Evolutionary conservation across 2,888 invertebrate species (phyloP).

Genomic region (Drosophila ustulata): DNA sequence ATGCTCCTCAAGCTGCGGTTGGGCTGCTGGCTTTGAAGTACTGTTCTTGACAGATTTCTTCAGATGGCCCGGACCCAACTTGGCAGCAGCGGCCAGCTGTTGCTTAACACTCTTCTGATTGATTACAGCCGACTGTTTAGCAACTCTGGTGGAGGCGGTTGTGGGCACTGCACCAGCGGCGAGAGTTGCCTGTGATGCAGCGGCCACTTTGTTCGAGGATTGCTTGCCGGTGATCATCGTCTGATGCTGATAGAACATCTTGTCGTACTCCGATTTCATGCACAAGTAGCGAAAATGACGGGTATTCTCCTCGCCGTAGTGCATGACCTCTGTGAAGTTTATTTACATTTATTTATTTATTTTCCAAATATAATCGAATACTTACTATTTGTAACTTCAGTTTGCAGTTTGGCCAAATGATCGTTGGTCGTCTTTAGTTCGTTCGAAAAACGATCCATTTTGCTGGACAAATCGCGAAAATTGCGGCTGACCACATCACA

Average conservation of each 20-base stretch:
- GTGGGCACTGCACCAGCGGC: slow-evolving; percentile 5
- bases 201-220: slow-evolving; percentile 31
- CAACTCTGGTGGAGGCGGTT: slow-evolving; percentile 6
- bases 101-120: slow-evolving; percentile 40
- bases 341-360: too few relatives aligned
- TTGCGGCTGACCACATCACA: slow-evolving; percentile 78
- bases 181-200: slow-evolving; percentile 23
- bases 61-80: slow-evolving; percentile 1
- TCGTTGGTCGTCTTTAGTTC: slow-evolving; percentile 75
- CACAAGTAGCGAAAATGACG: slow-evolving; percentile 84
- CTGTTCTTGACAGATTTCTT: slow-evolving; percentile 34
- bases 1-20: slow-evolving; percentile 22
- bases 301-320: slow-evolving; percentile 84
- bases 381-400: slow-evolving; percentile 79
- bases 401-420: slow-evolving; percentile 70
- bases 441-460: slow-evolving; percentile 77
- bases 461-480: slow-evolving; percentile 76
- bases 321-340: slow-evolving; percentile 81
- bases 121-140: slow-evolving; percentile 36
- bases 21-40: slow-evolving; percentile 40
- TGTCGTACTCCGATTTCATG: slow-evolving; percentile 85
- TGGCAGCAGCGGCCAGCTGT: slow-evolving; percentile 26
- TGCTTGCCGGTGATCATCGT: slow-evolving; percentile 57
- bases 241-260: slow-evolving; percentile 84
- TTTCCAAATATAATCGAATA: background rate